Conservation (phyloP, 2,888 invertebrate species). For the Cantharis lateralis region DNA sequence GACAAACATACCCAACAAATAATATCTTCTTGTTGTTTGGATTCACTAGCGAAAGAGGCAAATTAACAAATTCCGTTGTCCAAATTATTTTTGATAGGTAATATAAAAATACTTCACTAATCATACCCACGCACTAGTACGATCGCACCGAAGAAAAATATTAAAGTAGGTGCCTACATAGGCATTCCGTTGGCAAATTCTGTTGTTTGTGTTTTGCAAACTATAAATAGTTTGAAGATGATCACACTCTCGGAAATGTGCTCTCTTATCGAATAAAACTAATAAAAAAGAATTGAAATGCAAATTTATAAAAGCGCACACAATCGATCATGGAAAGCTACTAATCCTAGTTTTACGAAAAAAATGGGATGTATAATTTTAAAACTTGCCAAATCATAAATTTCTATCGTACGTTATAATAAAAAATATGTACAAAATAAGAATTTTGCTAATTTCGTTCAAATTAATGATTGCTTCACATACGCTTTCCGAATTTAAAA, state of each 20-base stretch:
- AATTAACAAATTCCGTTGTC: not conserved
- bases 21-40: not conserved
- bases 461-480: not conserved
- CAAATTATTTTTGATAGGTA: not conserved
- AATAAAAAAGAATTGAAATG: slow-evolving; percentile 1
- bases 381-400: not conserved
- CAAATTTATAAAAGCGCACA: not conserved
- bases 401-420: not conserved
- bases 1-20: not conserved
- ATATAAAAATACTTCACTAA: slow-evolving; percentile 1
- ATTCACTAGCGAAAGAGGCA: no score
- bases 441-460: not conserved
- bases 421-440: not conserved
- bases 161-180: slow-evolving; percentile 5
- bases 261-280: slow-evolving; percentile 10
- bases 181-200: slow-evolving; percentile 6
- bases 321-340: not conserved
- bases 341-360: not conserved
- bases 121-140: slow-evolving; percentile 2
- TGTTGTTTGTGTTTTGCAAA: slow-evolving; percentile 4
- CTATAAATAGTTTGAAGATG: slow-evolving; percentile 15
- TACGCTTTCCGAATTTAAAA: not conserved
- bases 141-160: slow-evolving; percentile 5
- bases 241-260: slow-evolving; percentile 7
- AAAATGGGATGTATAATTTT: not conserved